Percentiles rank a stretch among this genome's conserved stretches.
phyloP scores from a whole-genome alignment of 2,888 invertebrate genomes.

The Salticus scenicus region DNA sequence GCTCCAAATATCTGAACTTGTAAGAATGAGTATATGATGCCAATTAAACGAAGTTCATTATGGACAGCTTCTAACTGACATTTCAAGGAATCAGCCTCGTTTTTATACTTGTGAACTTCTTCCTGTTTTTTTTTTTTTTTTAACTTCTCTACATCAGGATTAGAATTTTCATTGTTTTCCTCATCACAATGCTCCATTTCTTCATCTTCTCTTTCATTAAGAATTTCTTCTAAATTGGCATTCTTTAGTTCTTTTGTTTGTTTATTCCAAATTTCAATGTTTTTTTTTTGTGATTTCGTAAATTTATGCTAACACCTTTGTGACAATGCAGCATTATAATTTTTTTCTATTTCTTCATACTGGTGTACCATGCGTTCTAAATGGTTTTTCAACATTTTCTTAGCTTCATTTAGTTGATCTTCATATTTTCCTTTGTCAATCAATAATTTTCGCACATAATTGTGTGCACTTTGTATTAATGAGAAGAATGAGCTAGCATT shows the following conservation, averaged over 20 bases:
- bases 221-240: constrained; percentile 81
- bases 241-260: constrained; percentile 88
- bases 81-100: constrained; percentile 91
- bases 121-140: not conserved
- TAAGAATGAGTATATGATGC: constrained; percentile 89
- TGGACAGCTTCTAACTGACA: constrained; percentile 95
- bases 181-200: constrained; percentile 84
- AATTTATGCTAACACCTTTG: constrained; percentile 99
- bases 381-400: constrained; percentile 87
- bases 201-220: constrained; percentile 83
- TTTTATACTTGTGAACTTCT: constrained; percentile 75
- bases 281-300: constrained; percentile 98
- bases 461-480: constrained; percentile 93
- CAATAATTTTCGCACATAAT: constrained; percentile 89
- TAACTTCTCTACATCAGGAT: not conserved
- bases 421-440: constrained; percentile 90
- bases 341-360: constrained; percentile 99
- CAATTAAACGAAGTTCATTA: constrained; percentile 82
- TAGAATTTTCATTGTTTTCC: not conserved
- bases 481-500: constrained; percentile 94
- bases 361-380: constrained; percentile 91
- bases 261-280: constrained; percentile 98
- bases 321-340: constrained; percentile 95
- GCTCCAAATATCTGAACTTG: constrained; percentile 96
- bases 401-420: constrained; percentile 90